phyloP scores from a whole-genome alignment of 1,140 invertebrate species.

The Drosophila guanche region DNA sequence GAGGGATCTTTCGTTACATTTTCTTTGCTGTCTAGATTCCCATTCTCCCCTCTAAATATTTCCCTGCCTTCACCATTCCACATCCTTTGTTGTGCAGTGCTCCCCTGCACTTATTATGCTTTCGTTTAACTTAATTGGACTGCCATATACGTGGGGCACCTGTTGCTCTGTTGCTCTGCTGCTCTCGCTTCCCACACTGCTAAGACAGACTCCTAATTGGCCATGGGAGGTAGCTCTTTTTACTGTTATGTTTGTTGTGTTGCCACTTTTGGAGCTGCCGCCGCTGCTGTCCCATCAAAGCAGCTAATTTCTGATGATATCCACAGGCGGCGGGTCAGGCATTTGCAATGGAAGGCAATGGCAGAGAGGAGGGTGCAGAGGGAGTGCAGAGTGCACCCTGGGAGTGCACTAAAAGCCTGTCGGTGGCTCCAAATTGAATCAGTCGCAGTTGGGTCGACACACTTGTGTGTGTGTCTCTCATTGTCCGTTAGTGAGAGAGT shows the following conservation, averaged over 20 bases:
- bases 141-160: conserved; percentile 37
- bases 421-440: conserved; percentile 76
- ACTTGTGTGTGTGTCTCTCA: conserved; percentile 18
- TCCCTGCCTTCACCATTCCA: not conserved
- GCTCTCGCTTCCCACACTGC: no score
- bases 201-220: conserved; percentile 29
- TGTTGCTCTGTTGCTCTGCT: conserved; percentile 50
- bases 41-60: no score
- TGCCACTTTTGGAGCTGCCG: conserved; percentile 9
- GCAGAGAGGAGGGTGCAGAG: conserved; percentile 1
- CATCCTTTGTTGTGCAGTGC: conserved; percentile 24
- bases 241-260: conserved; percentile 5
- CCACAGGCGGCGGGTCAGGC: conserved; percentile 36
- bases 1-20: no score
- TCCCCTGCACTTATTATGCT: conserved; percentile 32
- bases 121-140: conserved; percentile 59
- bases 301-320: conserved; percentile 77
- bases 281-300: conserved; percentile 43
- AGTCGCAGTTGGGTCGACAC: conserved; percentile 21
- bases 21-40: no score
- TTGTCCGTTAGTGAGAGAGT: not conserved
- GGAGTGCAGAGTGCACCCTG: conserved; percentile 13
- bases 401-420: conserved; percentile 74
- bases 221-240: conserved; percentile 26
- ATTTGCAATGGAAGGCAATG: conserved; percentile 5